These are phyloP conservation scores for Zaprionus davidi DNA, from an alignment of 1,140 invertebrate species.

Conservation along the genomic window DNA sequence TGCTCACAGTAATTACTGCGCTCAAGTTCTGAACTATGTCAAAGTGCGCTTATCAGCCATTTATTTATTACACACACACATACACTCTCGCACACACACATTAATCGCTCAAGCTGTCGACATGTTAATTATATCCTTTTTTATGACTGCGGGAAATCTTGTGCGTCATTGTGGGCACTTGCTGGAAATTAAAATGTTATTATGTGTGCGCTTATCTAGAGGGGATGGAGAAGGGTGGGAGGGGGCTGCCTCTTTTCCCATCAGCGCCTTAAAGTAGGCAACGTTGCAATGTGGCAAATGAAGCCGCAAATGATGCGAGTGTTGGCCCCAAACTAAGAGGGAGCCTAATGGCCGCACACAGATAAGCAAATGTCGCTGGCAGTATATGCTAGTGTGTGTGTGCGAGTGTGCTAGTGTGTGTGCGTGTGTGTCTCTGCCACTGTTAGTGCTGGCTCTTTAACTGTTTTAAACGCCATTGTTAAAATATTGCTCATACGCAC, in stretches of 20 bases:
- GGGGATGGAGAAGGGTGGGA: neutral
- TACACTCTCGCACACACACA: neutral
- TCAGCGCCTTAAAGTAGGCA: slow-evolving; percentile 59
- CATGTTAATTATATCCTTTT: slow-evolving; percentile 75
- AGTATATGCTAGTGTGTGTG: neutral
- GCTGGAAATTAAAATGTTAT: slow-evolving; percentile 72
- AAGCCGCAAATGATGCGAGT: slow-evolving; percentile 49
- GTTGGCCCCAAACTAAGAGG: slow-evolving; percentile 56
- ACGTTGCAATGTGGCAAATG: slow-evolving; percentile 23
- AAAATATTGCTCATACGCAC: slow-evolving; percentile 83
- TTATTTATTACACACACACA: neutral
- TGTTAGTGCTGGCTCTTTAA: slow-evolving; percentile 70
- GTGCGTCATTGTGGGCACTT: slow-evolving; percentile 65
- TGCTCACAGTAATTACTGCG: neutral
- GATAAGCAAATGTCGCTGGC: slow-evolving; percentile 35
- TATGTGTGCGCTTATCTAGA: slow-evolving; percentile 71
- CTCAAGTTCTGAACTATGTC: neutral
- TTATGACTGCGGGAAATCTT: slow-evolving; percentile 42
- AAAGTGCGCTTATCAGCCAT: slow-evolving; percentile 1
- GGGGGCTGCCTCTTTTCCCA: neutral
- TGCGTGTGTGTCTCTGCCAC: slow-evolving; percentile 8
- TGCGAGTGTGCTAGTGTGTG: slow-evolving; percentile 17
- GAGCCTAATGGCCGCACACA: slow-evolving; percentile 64
- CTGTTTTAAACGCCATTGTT: slow-evolving; percentile 83
- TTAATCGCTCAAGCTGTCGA: slow-evolving; percentile 23